These are phyloP conservation scores for Grapholita molesta DNA, from an alignment of 1,140 invertebrate species.

Conservation along the genomic window DNA sequence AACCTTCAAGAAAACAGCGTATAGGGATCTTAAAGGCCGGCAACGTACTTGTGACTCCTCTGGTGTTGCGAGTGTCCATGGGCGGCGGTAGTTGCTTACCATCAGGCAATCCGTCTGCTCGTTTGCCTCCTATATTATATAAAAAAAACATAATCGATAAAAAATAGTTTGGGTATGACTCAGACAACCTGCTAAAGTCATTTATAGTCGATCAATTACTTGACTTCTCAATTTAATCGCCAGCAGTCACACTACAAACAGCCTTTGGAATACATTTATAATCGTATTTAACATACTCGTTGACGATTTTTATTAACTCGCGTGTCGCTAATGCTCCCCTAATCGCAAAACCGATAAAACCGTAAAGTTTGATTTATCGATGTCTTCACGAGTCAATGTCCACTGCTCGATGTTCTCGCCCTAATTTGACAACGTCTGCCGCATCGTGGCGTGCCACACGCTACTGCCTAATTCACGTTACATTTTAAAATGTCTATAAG, in stretches of 20 bases:
- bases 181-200: too few species aligned
- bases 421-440: slow-evolving; percentile 34
- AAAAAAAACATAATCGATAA: too few species aligned
- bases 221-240: background rate
- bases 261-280: background rate
- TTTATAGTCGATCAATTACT: too few species aligned
- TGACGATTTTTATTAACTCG: background rate
- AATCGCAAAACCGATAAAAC: background rate
- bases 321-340: background rate
- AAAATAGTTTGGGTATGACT: too few species aligned
- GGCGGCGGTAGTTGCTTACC: too few species aligned
- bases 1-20: too few species aligned
- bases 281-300: background rate
- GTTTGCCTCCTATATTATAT: too few species aligned
- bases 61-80: too few species aligned
- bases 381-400: slow-evolving; percentile 6
- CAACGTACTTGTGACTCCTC: too few species aligned
- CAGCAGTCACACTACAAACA: background rate
- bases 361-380: slow-evolving; percentile 14
- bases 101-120: too few species aligned
- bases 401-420: slow-evolving; percentile 22
- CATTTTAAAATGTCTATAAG: background rate
- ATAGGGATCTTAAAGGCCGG: too few species aligned
- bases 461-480: slow-evolving; percentile 20
- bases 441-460: slow-evolving; percentile 43